Conservation (phyloP, 2,113 vertebrate species). For the Buteo buteo region DNA sequence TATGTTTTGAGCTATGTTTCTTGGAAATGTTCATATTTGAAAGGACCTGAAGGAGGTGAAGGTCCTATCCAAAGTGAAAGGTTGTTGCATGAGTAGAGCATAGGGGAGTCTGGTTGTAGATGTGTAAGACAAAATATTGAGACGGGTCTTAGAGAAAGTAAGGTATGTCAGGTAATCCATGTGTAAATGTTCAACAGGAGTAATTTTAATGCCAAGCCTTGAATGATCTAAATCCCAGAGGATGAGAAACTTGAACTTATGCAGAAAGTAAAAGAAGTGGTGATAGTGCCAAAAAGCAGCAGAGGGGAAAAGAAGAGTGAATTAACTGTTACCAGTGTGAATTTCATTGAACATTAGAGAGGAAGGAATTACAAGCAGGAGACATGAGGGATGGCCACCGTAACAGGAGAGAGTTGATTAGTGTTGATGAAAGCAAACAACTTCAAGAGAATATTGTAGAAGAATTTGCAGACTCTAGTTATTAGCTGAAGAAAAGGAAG, state of each 20-base stretch:
- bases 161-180: background rate
- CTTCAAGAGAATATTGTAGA: background rate
- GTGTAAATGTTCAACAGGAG: background rate
- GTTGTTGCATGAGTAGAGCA: background rate
- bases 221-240: background rate
- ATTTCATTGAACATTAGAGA: background rate
- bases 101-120: fast-evolving
- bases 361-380: background rate
- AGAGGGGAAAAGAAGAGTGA: background rate
- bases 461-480: background rate
- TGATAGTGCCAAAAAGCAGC: background rate
- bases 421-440: background rate
- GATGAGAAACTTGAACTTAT: background rate
- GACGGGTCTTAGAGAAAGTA: background rate
- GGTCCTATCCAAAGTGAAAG: background rate
- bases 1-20: background rate
- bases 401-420: background rate
- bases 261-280: background rate
- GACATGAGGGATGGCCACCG: background rate
- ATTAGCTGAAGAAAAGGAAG: background rate
- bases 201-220: background rate
- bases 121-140: background rate
- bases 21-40: background rate
- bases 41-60: background rate
- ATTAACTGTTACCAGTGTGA: background rate